These are phyloP conservation scores for Geophilus truncorum DNA, from an alignment of 2,888 invertebrate species.

Conservation along the genomic window DNA sequence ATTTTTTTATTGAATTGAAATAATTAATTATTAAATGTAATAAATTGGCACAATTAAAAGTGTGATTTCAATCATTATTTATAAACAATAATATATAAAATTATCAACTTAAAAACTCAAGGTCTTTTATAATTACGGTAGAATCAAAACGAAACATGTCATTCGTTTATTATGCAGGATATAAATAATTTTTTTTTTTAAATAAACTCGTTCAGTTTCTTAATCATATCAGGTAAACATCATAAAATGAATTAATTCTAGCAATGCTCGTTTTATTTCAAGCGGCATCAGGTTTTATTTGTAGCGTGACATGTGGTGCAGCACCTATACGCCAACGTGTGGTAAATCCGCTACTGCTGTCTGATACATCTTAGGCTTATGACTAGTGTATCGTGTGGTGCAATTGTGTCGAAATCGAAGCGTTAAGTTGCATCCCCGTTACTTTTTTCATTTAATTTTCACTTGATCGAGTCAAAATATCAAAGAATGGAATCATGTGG, in stretches of 20 bases:
- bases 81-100: too few relatives aligned
- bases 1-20: too few relatives aligned
- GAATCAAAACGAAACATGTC: background rate
- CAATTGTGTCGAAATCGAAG: background rate
- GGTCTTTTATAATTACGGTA: too few relatives aligned
- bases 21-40: too few relatives aligned
- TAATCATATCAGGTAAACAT: too few relatives aligned
- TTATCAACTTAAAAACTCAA: too few relatives aligned
- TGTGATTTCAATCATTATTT: too few relatives aligned
- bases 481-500: background rate
- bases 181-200: too few relatives aligned
- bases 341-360: background rate
- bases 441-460: background rate
- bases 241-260: background rate
- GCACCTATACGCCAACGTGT: background rate
- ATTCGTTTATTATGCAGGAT: background rate
- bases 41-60: too few relatives aligned
- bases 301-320: background rate
- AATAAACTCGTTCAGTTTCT: too few relatives aligned
- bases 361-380: slow-evolving; percentile 5
- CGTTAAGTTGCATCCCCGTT: background rate
- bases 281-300: background rate
- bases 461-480: background rate
- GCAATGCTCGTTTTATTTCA: background rate
- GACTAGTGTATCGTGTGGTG: background rate